These are phyloP conservation scores for Drosophila meridiana DNA, from an alignment of 2,888 invertebrate genomes.

Conservation along the genomic window DNA sequence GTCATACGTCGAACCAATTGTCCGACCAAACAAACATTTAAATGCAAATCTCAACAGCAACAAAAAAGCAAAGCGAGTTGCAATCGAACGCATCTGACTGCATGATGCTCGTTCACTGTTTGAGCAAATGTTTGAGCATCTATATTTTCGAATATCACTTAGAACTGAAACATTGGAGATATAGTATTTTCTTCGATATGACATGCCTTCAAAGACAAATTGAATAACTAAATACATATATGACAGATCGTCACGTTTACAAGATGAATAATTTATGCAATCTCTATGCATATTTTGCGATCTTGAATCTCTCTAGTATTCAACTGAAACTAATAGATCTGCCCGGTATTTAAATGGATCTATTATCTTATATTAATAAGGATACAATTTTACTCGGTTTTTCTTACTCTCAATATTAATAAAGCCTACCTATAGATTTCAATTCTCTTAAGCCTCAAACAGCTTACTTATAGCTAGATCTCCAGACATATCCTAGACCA, in stretches of 20 bases:
- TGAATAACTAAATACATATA: too few relatives aligned
- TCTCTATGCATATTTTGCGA: too few relatives aligned
- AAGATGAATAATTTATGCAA: too few relatives aligned
- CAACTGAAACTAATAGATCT: too few relatives aligned
- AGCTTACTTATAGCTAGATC: not conserved
- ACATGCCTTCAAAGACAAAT: too few relatives aligned
- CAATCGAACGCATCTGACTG: not conserved
- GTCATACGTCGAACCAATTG: slow-evolving; percentile 10
- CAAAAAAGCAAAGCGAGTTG: not conserved
- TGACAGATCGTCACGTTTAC: too few relatives aligned
- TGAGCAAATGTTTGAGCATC: not conserved
- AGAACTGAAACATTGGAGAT: not conserved
- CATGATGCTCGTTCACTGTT: not conserved
- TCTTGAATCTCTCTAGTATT: too few relatives aligned
- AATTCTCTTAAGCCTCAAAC: not conserved
- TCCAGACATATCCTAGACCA: not conserved
- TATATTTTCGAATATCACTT: not conserved
- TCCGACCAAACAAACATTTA: slow-evolving; percentile 28
- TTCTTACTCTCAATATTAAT: too few relatives aligned
- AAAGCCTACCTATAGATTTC: not conserved
- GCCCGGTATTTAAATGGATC: too few relatives aligned
- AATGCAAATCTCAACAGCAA: slow-evolving; percentile 32
- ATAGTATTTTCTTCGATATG: too few relatives aligned
- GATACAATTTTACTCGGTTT: too few relatives aligned
- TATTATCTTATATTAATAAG: too few relatives aligned